Conservation (phyloP, 2,113 vertebrate species). For the Muntiacus muntjak region DNA sequence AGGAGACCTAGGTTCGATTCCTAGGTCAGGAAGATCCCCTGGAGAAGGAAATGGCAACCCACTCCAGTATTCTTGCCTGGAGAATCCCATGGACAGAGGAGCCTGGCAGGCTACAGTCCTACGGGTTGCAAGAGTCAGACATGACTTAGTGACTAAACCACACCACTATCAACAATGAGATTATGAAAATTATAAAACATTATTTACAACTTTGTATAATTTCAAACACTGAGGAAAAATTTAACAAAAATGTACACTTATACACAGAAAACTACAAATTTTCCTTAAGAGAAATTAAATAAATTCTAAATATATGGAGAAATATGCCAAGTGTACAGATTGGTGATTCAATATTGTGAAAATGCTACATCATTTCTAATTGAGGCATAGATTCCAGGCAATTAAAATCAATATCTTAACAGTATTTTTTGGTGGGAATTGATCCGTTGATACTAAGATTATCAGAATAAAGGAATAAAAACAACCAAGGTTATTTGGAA, state of each 20-base stretch:
- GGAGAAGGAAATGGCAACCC: neutral
- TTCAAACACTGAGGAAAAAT: neutral
- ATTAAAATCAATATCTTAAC: neutral
- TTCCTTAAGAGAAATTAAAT: conserved; percentile 1
- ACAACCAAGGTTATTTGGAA: neutral
- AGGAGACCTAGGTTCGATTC: accelerated
- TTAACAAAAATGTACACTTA: neutral
- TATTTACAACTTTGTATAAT: neutral
- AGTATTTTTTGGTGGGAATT: neutral
- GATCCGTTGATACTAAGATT: neutral
- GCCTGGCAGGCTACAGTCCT: neutral
- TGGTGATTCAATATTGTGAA: neutral
- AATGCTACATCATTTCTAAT: neutral
- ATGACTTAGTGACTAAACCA: neutral
- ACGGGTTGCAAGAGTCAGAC: neutral
- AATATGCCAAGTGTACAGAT: neutral
- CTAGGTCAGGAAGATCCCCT: neutral
- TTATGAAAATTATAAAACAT: neutral
- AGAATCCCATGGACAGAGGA: neutral
- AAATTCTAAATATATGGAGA: neutral
- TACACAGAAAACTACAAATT: neutral
- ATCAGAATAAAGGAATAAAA: neutral
- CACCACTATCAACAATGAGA: neutral
- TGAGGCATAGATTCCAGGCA: neutral
- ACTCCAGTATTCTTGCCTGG: neutral